phyloP scores from a whole-genome alignment of 2,888 invertebrate species.

The Eurytoma adleriae region DNA sequence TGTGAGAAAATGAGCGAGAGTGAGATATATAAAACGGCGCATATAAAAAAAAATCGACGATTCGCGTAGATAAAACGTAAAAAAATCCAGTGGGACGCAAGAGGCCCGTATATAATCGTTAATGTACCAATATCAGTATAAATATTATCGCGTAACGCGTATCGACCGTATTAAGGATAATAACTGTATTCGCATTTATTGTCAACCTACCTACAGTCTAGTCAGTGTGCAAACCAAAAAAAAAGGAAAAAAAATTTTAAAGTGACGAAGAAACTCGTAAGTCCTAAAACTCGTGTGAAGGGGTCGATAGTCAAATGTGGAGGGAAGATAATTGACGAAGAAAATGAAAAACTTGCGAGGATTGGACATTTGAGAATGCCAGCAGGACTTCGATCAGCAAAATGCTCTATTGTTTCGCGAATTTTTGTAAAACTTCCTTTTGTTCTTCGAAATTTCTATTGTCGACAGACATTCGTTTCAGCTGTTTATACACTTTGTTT shows the following conservation, averaged over 20 bases:
- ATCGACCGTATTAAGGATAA: conserved; percentile 52
- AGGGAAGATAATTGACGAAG: not conserved
- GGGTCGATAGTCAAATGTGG: not conserved
- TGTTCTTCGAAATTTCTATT: conserved; percentile 20
- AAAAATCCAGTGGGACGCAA: not conserved
- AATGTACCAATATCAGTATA: conserved; percentile 58
- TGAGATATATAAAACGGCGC: not conserved
- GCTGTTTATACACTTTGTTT: conserved; percentile 27
- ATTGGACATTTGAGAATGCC: not conserved
- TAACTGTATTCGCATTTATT: conserved; percentile 57
- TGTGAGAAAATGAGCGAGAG: not conserved
- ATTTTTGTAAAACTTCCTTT: conserved; percentile 18
- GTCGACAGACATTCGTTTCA: conserved; percentile 7
- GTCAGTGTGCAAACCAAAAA: conserved; percentile 51
- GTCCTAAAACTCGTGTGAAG: conserved; percentile 16
- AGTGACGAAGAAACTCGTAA: conserved; percentile 13
- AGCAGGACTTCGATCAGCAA: conserved; percentile 28
- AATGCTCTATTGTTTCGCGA: conserved; percentile 28
- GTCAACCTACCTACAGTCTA: conserved; percentile 55
- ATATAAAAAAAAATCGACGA: conserved; percentile 28
- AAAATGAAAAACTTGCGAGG: not conserved
- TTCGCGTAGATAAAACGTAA: conserved; percentile 35
- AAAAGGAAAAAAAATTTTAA: conserved; percentile 29
- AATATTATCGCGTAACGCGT: conserved; percentile 50
- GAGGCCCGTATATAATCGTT: conserved; percentile 49